Percentiles rank a stretch among this genome's conserved stretches.
Conservation (phyloP, 2,888 invertebrate genomes). For the Macaria notata region DNA sequence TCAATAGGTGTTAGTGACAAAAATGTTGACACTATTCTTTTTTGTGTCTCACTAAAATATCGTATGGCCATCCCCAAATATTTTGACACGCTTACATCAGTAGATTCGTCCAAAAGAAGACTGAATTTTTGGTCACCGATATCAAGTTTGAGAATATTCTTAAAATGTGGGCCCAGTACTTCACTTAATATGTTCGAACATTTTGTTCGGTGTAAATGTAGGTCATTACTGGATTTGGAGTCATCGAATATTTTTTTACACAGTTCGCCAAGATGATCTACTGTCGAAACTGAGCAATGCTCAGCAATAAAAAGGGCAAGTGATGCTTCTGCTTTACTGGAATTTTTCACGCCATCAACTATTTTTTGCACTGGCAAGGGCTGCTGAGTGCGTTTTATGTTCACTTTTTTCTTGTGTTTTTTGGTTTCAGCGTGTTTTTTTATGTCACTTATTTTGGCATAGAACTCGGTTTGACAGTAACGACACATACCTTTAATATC, state of each 20-base stretch:
- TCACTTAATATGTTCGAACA: conserved; percentile 26
- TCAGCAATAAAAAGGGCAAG: conserved; percentile 20
- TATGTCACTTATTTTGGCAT: conserved; percentile 11
- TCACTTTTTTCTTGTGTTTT: conserved; percentile 10
- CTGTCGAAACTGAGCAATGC: conserved; percentile 12
- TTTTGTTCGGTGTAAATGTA: conserved; percentile 27
- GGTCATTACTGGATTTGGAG: conserved; percentile 11
- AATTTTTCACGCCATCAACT: conserved; percentile 11
- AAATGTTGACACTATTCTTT: conserved; percentile 14
- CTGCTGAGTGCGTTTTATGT: conserved; percentile 5
- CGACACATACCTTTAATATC: conserved; percentile 13
- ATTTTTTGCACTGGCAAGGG: conserved; percentile 5
- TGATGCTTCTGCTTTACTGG: not conserved
- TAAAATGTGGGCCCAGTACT: conserved; percentile 26
- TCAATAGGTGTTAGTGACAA: conserved; percentile 8
- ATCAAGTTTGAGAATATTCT: conserved; percentile 14
- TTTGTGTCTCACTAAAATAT: conserved; percentile 22
- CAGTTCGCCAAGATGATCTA: conserved; percentile 21
- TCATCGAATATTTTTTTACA: conserved; percentile 13
- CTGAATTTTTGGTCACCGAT: conserved; percentile 19
- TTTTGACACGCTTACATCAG: conserved; percentile 24
- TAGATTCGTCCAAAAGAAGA: conserved; percentile 24
- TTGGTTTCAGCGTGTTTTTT: conserved; percentile 14
- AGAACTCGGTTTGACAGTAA: conserved; percentile 16
- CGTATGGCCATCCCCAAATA: conserved; percentile 20